Evolutionary conservation across 2,113 vertebrate species (phyloP), one percentile per base, ranked within the genome.

Genomic region (Pteruthius melanotis): DNA sequence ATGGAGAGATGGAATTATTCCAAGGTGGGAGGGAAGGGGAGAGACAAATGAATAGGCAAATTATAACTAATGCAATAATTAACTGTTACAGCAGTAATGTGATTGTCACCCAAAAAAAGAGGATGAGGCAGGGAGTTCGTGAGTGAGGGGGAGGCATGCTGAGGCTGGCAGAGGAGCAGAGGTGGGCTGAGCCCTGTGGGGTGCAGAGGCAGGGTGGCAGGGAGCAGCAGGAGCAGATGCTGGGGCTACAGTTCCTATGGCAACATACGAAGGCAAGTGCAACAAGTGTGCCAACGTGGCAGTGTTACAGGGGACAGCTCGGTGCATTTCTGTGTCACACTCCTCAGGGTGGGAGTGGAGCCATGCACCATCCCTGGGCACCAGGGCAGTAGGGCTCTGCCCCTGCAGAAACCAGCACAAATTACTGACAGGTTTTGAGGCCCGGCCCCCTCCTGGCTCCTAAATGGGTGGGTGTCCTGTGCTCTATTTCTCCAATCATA

Each of bases 191-290:
- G 64, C 78, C 60, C 2, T 14, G 35, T 24, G 75, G 60, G 49
- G 22, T 49, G 56, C 79, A 71, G 66, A 50, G 37, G 81, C 77
- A 89, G 61, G 1, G 1, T 17, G 6, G 57, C n/a, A 6, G 87
- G 45, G 22, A 82, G 56, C 74, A 60, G 83, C 64, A 69, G 83
- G 45, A 90, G 71, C 71, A 85, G 90, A 90, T 88, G 70, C 71
- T 80, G 90, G 39, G 40, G 85, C 85, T 95, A 68, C 53, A 49
- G 95, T 94, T 96, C 71, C 96, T 80, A 93, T 93, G 90, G 76
- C 68, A 95, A 94, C 92, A n/a, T 2, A 28, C 0, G 1, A 71
- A 85, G 63, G 59, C 33, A 11, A 44, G 64, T 14, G 75, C 90
- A 88, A 77, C 82, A 79, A 64, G 88, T 86, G 79, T 94, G 79